phyloP scores from a whole-genome alignment of 2,888 invertebrate species.

The Tethea ocularis region DNA sequence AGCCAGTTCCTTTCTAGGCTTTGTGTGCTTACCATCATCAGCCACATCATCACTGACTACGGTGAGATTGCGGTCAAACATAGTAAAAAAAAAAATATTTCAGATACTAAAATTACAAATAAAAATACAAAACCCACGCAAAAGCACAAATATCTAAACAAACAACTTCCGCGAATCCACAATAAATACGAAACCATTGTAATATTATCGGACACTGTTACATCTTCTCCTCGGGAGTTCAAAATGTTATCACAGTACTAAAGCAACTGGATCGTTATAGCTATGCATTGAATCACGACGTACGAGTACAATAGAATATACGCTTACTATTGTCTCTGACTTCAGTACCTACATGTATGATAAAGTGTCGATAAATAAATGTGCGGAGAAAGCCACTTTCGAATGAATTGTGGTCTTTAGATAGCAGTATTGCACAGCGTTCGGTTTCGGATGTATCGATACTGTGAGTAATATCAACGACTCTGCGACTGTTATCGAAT shows the following conservation, averaged over 20 bases:
- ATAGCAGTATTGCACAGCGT: neutral
- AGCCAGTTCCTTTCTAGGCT: too few species aligned
- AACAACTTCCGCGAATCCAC: neutral
- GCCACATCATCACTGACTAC: too few species aligned
- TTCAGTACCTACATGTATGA: conserved; percentile 17
- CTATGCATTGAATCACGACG: conserved; percentile 38
- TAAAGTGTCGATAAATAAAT: conserved; percentile 16
- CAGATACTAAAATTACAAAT: neutral
- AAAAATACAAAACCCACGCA: neutral
- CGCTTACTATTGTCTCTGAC: conserved; percentile 35
- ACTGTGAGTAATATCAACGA: neutral
- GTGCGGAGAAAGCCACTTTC: conserved; percentile 3
- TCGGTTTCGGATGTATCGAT: neutral
- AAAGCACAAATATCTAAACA: neutral
- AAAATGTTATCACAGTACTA: conserved; percentile 34
- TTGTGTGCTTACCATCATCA: too few species aligned
- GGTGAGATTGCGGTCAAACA: too few species aligned
- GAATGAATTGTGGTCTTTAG: conserved; percentile 2
- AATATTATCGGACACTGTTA: conserved; percentile 26
- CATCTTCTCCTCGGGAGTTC: conserved; percentile 25
- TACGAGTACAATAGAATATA: conserved; percentile 43
- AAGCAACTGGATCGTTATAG: conserved; percentile 25
- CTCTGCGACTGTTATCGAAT: neutral
- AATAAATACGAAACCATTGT: conserved; percentile 9
- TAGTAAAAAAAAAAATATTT: too few species aligned